phyloP scores from a whole-genome alignment of 2,113 vertebrate genomes.

The Electrona antarctica region DNA sequence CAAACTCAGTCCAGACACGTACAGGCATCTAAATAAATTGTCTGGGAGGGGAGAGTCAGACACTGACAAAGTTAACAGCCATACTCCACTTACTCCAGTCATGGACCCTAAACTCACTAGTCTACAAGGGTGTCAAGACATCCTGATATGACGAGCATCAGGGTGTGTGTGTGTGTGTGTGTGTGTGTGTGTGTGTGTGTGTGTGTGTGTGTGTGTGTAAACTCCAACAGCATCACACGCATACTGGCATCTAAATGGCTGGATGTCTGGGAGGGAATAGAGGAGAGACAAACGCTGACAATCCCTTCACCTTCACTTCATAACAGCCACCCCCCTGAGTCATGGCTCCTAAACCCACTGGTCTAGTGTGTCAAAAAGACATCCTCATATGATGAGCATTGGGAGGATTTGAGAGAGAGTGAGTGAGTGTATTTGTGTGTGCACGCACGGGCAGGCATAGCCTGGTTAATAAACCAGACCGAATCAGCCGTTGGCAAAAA shows the following conservation, averaged over 20 bases:
- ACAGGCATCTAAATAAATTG: slow-evolving; percentile 40
- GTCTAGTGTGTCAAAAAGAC: slow-evolving; percentile 45
- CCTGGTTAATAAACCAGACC: too few species aligned
- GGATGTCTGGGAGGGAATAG: slow-evolving; percentile 47
- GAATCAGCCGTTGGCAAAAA: too few species aligned
- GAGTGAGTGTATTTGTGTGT: neutral
- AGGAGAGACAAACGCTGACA: slow-evolving; percentile 48
- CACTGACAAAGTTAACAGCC: slow-evolving; percentile 43
- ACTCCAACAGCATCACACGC: too few species aligned
- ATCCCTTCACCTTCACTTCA: slow-evolving; percentile 50
- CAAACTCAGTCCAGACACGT: slow-evolving; percentile 40
- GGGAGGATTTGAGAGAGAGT: slow-evolving; percentile 7
- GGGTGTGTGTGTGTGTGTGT: too few species aligned
- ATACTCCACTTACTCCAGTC: too few species aligned
- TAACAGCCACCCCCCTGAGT: slow-evolving; percentile 51
- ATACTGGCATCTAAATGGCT: slow-evolving; percentile 29
- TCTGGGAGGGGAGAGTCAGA: slow-evolving; percentile 38
- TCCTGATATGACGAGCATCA: too few species aligned
- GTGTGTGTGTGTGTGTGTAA: too few species aligned
- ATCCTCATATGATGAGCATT: slow-evolving; percentile 8
- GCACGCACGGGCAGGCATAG: too few species aligned
- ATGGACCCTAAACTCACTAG: too few species aligned
- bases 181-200: too few species aligned
- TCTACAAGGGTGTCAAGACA: too few species aligned
- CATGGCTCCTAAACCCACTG: slow-evolving; percentile 40